Evolutionary conservation across 1,140 invertebrate species (phyloP), one percentile per base, ranked within the genome.

Genomic region (Agraylea sexmaculata): DNA sequence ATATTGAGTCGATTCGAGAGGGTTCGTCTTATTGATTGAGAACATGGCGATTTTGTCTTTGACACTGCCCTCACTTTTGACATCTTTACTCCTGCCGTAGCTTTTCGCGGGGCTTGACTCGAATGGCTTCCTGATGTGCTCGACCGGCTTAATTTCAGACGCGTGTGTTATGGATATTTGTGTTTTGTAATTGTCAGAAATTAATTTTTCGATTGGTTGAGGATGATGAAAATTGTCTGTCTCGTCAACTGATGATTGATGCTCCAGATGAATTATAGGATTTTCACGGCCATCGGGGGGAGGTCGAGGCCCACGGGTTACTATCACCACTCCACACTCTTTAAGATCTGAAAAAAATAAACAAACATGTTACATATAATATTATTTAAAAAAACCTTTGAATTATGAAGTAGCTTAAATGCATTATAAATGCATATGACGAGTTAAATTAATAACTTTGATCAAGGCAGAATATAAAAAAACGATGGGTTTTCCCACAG

Each of bases 11-110:
- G 62, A 41, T 49, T 71, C 50, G 49, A 69, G 22, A 12, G 71
- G 70, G 38, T 60, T 56, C 0, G 65, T 59, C 25, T 64, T 53
- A 35, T 68, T 56, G 40, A 59, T 57, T 4, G 83, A 85, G 58
- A 89, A 89, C 80, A 88, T 84, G 25, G 84, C 85, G 51, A 89
- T 89, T 62, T 87, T 87, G 54, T 87, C 84, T 51, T 78, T 76
- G 12, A 88, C 83, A 48, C 81, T 85, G 36, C 74, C 75, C 56
- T 80, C 79, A 39, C 80, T 85, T 52, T 77, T 78, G 50, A 79
- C 78, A 53, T 81, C 80, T 52, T 82, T 77, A 29, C 70, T 63
- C 60, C 78, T 58, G 23, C 47, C 47, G 34, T 46, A 45, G 3
- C 40, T 31, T 34, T 49, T 49, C 5, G 38, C 32, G 11, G 30